A percentile compares a stretch with the other conserved stretches of the same genome.
Conservation (phyloP, 2,797 vertebrate genomes). For the Enteromius fasciolatus region DNA sequence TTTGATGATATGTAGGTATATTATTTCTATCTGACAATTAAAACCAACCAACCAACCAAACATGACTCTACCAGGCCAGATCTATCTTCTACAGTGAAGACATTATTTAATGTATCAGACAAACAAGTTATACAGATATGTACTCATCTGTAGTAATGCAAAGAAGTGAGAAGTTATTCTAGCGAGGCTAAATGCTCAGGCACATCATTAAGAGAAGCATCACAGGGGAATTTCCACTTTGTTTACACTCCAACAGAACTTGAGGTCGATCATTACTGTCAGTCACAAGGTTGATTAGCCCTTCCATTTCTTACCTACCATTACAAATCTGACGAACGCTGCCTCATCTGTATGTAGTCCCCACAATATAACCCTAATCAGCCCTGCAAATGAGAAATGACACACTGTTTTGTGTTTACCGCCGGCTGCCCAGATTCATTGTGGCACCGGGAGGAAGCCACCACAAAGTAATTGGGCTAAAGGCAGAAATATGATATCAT, state of each 20-base stretch:
- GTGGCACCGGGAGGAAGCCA: constrained; percentile 27
- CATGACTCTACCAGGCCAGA: too few relatives aligned
- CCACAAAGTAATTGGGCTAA: constrained; percentile 77
- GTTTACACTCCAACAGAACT: constrained; percentile 68
- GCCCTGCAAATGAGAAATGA: constrained; percentile 68
- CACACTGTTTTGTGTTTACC: constrained; percentile 75
- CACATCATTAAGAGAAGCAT: constrained; percentile 62
- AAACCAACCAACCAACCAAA: neutral
- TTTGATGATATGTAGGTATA: neutral
- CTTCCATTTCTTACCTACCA: constrained; percentile 66
- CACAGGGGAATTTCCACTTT: constrained; percentile 58
- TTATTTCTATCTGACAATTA: neutral
- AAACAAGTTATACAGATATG: neutral
- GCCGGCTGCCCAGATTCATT: constrained; percentile 34
- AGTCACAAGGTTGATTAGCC: constrained; percentile 77
- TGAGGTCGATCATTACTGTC: constrained; percentile 70
- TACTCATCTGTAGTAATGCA: neutral
- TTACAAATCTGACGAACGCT: constrained; percentile 74
- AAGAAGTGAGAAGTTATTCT: constrained; percentile 29
- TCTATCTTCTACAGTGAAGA: neutral
- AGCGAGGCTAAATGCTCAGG: constrained; percentile 59
- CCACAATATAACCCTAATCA: constrained; percentile 77
- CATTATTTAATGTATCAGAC: neutral
- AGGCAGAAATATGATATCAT: constrained; percentile 81
- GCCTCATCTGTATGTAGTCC: constrained; percentile 72